Evolutionary conservation across 2,113 vertebrate species (phyloP).

Genomic region (Fregetta grallaria): DNA sequence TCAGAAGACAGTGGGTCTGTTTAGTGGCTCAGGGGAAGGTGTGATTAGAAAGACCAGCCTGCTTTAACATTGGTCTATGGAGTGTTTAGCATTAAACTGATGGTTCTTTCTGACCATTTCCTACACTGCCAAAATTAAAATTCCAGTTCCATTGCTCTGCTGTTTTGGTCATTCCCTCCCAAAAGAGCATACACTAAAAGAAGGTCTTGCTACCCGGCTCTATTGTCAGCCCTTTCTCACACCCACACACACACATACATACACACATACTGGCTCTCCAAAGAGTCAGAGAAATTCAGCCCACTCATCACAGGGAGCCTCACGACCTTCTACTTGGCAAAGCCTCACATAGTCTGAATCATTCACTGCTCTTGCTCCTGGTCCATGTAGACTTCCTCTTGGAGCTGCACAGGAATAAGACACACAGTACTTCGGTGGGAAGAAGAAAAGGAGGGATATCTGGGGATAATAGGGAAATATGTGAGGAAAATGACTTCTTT

Average conservation of each 20-base stretch:
- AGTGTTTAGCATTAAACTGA: background rate
- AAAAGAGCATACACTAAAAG: background rate
- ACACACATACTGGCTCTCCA: background rate
- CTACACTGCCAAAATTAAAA: background rate
- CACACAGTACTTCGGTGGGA: background rate
- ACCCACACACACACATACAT: accelerated
- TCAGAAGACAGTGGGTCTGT: background rate
- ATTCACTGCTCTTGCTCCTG: background rate
- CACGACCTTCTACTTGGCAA: background rate
- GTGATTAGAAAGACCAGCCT: background rate
- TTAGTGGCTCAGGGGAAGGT: background rate
- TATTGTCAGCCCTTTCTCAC: background rate
- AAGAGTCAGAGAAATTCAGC: background rate
- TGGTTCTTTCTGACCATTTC: background rate
- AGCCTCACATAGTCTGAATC: background rate
- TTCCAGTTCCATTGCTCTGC: background rate
- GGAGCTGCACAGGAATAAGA: background rate
- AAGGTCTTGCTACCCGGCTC: background rate
- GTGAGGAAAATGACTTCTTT: background rate
- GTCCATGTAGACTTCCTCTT: background rate
- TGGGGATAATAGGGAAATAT: background rate
- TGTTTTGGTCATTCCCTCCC: background rate
- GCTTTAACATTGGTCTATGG: background rate
- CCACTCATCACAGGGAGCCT: background rate
- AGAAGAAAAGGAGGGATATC: background rate